Base-by-base conservation (phyloP, 2,888 invertebrate species). In the Osmoderma eremita region DNA sequence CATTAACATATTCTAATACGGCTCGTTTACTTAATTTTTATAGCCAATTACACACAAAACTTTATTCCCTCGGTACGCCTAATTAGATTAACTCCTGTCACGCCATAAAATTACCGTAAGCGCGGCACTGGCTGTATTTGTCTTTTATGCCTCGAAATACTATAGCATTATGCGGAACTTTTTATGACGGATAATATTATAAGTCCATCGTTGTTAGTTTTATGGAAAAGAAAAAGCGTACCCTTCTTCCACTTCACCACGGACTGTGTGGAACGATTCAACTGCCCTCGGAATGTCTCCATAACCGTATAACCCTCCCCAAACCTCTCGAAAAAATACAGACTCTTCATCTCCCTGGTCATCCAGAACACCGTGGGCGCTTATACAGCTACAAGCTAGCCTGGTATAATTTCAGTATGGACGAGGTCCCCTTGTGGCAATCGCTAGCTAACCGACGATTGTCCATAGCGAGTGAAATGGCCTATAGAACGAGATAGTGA, bases 371-470 rank as follows among this genome's bases (percentile, higher is more conserved):
- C 2, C 39, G n/a, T 20, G n/a, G 74, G 77, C 77, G 75, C 76
- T 70, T 76, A 74, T 75, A 74, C 75, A 72, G 76, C 76, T 76
- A 74, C 77, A 75, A 63, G 69, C 74, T 74, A 5, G 8, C 72
- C 74, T 75, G 77, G 77, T 78, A 79, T 79, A 80, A 80, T 79
- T 80, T 77, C 75, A 30, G 76, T n/a, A n/a, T 74, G 70, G 76
- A 79, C 75, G 76, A 74, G n/a, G 75, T 78, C 80, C 80, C 79
- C 72, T 70, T 75, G 73, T 74, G 77, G 72, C 78, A 75, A 77
- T 79, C 77, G 75, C 71, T 72, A 76, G 75, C 78, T 78, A 78
- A 78, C 79, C 78, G 79, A 77, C 79, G 77, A 80, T 79, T 79
- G 79, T 79, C 80, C 80, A 79, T 78, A 78, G 77, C 77, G 72